Evolutionary conservation across 2,888 invertebrate species (phyloP).

Genomic region (Pseudococcus longispinus): DNA sequence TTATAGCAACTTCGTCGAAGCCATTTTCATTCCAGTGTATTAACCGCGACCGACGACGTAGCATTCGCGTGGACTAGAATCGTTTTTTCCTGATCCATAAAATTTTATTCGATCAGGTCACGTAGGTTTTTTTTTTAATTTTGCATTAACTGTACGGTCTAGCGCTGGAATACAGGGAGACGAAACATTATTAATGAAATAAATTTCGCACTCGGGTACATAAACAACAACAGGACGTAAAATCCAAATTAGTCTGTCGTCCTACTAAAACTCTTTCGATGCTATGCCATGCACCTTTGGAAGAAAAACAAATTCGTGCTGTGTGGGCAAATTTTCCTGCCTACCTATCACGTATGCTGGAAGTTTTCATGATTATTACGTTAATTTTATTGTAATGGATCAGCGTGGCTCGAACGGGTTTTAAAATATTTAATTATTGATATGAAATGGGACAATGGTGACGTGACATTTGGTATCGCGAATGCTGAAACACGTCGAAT

Average conservation of each 20-base stretch:
- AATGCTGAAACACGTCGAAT: neutral
- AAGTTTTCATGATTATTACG: neutral
- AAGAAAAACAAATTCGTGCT: no score
- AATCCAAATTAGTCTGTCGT: neutral
- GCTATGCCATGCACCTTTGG: no score
- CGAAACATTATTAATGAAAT: neutral
- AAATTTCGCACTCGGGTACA: neutral
- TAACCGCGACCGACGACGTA: constrained; percentile 5
- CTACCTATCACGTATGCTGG: neutral
- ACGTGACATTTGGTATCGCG: neutral
- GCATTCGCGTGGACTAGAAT: constrained; percentile 8
- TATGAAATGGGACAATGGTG: neutral
- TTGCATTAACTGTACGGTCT: neutral
- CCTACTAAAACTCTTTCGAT: no score
- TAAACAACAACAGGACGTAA: neutral
- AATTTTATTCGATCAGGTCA: constrained; percentile 31
- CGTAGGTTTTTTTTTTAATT: constrained; percentile 33
- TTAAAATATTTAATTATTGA: neutral
- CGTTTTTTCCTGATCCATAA: constrained; percentile 17
- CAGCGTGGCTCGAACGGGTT: neutral
- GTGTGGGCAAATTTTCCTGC: no score
- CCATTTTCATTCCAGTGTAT: constrained; percentile 17
- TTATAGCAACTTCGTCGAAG: constrained; percentile 10
- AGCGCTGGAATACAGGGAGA: neutral
- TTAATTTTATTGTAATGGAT: neutral